A percentile compares a stretch with the other conserved stretches of the same genome.
Evolutionary conservation across 2,113 vertebrate genomes (phyloP).

Genomic region (Myiagra hebetior): DNA sequence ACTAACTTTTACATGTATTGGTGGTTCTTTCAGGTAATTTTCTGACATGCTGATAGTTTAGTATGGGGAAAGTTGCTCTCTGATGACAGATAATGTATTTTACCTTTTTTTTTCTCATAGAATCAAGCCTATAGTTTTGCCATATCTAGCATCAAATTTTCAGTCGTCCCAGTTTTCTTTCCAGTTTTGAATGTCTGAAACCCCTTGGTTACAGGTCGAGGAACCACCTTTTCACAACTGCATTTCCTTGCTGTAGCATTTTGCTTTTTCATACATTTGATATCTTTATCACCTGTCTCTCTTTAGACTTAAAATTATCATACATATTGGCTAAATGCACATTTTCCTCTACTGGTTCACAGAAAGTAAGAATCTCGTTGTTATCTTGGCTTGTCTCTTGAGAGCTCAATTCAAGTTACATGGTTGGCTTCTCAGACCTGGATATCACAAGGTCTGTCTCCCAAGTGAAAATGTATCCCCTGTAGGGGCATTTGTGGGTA

Average conservation of each 20-base stretch:
- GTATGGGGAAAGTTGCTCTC: background rate
- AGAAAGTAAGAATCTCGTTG: background rate
- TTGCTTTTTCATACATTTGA: background rate
- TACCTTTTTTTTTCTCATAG: background rate
- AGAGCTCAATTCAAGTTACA: background rate
- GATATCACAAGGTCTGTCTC: background rate
- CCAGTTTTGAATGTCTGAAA: conserved; percentile 51
- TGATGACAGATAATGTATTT: background rate
- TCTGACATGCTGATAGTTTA: background rate
- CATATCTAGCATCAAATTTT: background rate
- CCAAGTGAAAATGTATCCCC: background rate
- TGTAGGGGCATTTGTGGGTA: background rate
- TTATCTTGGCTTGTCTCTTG: fast-evolving
- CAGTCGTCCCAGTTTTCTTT: background rate
- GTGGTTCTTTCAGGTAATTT: background rate
- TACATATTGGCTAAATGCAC: background rate
- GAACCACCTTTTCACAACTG: conserved; percentile 19
- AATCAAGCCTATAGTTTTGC: background rate
- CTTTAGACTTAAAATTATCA: background rate
- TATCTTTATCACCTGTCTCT: background rate
- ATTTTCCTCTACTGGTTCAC: background rate
- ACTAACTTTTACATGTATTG: background rate
- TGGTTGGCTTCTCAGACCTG: background rate
- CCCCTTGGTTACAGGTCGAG: background rate
- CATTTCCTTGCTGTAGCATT: background rate